Evolutionary conservation across 2,797 vertebrate species (phyloP).

Genomic region (Lindbergichthys nudifrons): DNA sequence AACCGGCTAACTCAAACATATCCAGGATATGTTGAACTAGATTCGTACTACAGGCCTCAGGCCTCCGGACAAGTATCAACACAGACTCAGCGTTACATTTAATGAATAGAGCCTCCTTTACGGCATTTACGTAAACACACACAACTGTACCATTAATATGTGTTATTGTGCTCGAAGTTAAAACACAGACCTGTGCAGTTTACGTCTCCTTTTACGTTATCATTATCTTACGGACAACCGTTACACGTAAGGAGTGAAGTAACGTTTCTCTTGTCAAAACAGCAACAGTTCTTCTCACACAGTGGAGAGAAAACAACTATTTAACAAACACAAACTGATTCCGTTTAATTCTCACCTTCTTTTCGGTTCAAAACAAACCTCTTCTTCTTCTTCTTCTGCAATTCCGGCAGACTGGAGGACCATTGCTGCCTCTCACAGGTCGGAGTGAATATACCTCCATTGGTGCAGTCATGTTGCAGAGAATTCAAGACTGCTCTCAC

Average conservation of each 20-base stretch:
- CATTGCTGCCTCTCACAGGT: not conserved
- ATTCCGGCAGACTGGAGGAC: not conserved
- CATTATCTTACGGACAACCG: not conserved
- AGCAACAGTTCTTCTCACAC: too few relatives aligned
- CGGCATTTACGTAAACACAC: not conserved
- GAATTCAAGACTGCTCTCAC: too few relatives aligned
- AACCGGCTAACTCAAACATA: too few relatives aligned
- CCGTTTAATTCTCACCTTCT: not conserved
- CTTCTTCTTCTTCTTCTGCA: not conserved
- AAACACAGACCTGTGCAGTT: too few relatives aligned
- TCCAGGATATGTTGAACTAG: too few relatives aligned
- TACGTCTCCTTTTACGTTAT: not conserved
- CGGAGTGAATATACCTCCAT: not conserved
- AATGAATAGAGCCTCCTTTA: too few relatives aligned
- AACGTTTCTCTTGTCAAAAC: not conserved
- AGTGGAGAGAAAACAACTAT: too few relatives aligned
- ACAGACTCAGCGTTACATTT: too few relatives aligned
- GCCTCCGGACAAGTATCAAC: too few relatives aligned
- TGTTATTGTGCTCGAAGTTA: not conserved
- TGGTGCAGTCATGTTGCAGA: not conserved
- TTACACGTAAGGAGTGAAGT: not conserved
- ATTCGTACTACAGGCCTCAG: too few relatives aligned
- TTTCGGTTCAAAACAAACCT: not conserved
- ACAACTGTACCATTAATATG: not conserved
- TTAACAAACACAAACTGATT: too few relatives aligned